A percentile compares a stretch with the other conserved stretches of the same genome.
These are phyloP conservation scores for Hemicrepidius hirtus DNA, from an alignment of 2,888 invertebrate species.

Conservation along the genomic window DNA sequence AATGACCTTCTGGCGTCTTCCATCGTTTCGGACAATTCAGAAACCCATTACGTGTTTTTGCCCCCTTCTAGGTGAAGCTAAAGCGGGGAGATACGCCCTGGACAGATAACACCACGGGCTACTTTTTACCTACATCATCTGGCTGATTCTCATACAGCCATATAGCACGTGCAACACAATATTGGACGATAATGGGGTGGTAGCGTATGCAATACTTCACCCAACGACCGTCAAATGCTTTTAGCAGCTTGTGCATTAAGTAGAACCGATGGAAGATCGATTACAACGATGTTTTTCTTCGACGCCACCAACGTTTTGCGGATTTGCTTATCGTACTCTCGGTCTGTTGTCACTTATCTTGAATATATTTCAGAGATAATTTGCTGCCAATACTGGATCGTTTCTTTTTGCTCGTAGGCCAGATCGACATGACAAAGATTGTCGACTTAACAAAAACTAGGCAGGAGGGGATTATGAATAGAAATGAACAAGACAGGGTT, in stretches of 20 bases:
- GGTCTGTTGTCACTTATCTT: conserved; percentile 18
- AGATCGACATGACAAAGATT: neutral
- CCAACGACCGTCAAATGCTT: conserved; percentile 46
- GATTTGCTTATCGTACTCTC: conserved; percentile 31
- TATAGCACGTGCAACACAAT: conserved; percentile 49
- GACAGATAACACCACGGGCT: conserved; percentile 65
- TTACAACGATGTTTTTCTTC: conserved; percentile 37
- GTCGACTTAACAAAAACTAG: neutral
- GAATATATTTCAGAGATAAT: conserved; percentile 14
- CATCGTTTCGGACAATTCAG: conserved; percentile 61
- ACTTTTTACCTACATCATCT: conserved; percentile 64
- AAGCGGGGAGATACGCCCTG: conserved; percentile 58
- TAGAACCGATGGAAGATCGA: conserved; percentile 47
- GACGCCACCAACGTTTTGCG: neutral
- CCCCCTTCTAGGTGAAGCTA: conserved; percentile 64
- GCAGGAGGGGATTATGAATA: neutral
- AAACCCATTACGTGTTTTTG: conserved; percentile 68
- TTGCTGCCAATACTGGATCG: neutral
- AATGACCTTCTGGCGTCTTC: conserved; percentile 39
- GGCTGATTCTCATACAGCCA: conserved; percentile 55
- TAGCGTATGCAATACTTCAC: conserved; percentile 47
- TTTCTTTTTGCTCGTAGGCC: neutral
- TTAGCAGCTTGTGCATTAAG: conserved; percentile 47
- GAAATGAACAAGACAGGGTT: too few relatives aligned
- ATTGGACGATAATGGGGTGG: conserved; percentile 48